Percentiles rank a stretch among this genome's conserved stretches.
Conservation (phyloP, 2,113 vertebrate genomes). For the Chaenogobius annularis region DNA sequence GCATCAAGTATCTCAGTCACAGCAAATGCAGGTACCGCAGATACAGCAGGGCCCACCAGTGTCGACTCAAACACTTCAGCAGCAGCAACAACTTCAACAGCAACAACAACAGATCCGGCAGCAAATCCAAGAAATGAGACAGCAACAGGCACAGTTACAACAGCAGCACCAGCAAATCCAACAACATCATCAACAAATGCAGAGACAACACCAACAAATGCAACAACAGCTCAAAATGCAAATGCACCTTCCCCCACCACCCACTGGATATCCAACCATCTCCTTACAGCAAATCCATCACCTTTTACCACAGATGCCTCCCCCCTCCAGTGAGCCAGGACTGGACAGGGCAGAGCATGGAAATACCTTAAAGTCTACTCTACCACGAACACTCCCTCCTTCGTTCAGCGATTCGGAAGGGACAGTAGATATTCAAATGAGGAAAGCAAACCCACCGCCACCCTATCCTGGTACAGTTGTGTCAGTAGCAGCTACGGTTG, state of each 20-base stretch:
- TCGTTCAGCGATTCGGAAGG: constrained; percentile 81
- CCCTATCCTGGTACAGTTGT: constrained; percentile 89
- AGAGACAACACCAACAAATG: constrained; percentile 81
- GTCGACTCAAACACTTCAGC: constrained; percentile 57
- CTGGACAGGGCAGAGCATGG: constrained; percentile 80
- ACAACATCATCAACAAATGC: constrained; percentile 80
- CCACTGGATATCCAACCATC: constrained; percentile 69
- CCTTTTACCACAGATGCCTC: constrained; percentile 72
- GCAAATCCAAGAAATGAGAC: constrained; percentile 78
- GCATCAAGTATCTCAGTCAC: constrained; percentile 16
- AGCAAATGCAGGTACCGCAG: constrained; percentile 48
- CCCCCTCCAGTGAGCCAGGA: constrained; percentile 71
- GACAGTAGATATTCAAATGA: constrained; percentile 81
- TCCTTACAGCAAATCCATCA: constrained; percentile 80
- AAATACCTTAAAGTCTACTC: constrained; percentile 77
- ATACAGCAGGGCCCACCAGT: constrained; percentile 52
- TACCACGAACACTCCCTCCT: constrained; percentile 64
- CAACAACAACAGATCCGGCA: constrained; percentile 80
- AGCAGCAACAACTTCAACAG: constrained; percentile 74
- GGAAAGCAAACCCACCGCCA: constrained; percentile 90
- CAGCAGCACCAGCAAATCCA: constrained; percentile 81
- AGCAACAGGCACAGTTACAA: constrained; percentile 80
- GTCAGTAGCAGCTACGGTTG: constrained; percentile 62
- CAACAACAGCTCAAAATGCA: constrained; percentile 82
- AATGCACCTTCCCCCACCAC: constrained; percentile 74